Evolutionary conservation across 2,113 vertebrate genomes (phyloP).

Genomic region (Triplophysa dalaica): DNA sequence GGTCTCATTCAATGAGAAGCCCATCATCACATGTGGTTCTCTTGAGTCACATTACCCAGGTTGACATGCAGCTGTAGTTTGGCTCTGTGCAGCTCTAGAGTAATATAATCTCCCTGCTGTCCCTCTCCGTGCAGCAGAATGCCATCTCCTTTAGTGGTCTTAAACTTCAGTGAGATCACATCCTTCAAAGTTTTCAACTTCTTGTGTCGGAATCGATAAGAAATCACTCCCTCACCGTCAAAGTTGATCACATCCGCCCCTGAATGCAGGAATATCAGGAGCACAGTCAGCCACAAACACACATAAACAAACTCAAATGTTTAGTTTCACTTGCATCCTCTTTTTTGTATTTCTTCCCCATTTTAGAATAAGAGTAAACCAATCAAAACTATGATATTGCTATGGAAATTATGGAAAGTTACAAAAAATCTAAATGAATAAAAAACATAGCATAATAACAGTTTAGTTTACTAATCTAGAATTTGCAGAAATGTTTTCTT

Average conservation of each 20-base stretch:
- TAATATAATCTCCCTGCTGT: slow-evolving; percentile 96
- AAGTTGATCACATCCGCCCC: slow-evolving; percentile 96
- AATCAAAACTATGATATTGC: too few species aligned
- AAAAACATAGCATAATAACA: too few species aligned
- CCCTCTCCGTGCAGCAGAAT: slow-evolving; percentile 93
- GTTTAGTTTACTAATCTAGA: too few species aligned
- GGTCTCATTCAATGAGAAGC: background rate
- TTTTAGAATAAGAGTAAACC: too few species aligned
- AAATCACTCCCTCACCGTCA: slow-evolving; percentile 88
- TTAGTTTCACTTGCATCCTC: too few species aligned
- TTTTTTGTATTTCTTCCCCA: too few species aligned
- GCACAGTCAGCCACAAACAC: background rate
- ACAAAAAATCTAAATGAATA: too few species aligned
- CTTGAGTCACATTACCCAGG: slow-evolving; percentile 75
- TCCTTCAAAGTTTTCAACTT: slow-evolving; percentile 94
- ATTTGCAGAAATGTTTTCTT: too few species aligned
- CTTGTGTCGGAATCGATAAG: slow-evolving; percentile 92
- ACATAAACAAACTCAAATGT: background rate
- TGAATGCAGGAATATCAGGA: slow-evolving; percentile 51
- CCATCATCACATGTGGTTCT: background rate
- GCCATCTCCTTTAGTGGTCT: slow-evolving; percentile 85
- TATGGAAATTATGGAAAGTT: too few species aligned
- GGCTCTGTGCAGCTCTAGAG: slow-evolving; percentile 86
- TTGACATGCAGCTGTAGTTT: slow-evolving; percentile 89
- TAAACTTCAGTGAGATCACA: slow-evolving; percentile 89